A percentile compares a stretch with the other conserved stretches of the same genome.
phyloP scores from a whole-genome alignment of 2,888 invertebrate species.

The Melinopterus prodromus region DNA sequence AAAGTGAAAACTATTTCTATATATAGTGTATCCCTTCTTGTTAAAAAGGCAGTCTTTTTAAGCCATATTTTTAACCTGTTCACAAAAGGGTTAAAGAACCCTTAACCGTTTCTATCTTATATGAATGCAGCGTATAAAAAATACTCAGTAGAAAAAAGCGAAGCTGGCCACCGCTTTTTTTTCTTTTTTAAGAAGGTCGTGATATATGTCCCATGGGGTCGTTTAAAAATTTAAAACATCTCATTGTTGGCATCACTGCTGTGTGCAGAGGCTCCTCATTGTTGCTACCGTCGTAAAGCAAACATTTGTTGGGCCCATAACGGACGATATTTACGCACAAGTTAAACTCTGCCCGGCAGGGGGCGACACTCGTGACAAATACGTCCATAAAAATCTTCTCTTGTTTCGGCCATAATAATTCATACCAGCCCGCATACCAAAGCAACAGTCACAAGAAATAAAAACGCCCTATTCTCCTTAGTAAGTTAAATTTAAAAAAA shows the following conservation, averaged over 20 bases:
- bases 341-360: background rate
- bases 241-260: background rate
- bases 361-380: background rate
- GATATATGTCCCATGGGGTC: background rate
- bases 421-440: background rate
- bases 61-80: background rate
- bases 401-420: background rate
- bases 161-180: background rate
- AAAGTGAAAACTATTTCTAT: background rate
- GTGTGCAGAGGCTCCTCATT: background rate
- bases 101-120: background rate
- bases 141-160: background rate
- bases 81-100: background rate
- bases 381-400: background rate
- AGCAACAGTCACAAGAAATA: no score
- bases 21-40: background rate
- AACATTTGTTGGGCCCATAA: background rate
- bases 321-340: background rate
- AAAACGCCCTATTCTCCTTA: no score
- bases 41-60: background rate
- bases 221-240: slow-evolving; percentile 4
- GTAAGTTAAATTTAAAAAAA: no score
- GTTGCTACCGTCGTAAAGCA: background rate
- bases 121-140: background rate
- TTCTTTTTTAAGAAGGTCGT: background rate